Conservation (phyloP, 2,888 invertebrate species). For the Mesorhabditis belari region DNA sequence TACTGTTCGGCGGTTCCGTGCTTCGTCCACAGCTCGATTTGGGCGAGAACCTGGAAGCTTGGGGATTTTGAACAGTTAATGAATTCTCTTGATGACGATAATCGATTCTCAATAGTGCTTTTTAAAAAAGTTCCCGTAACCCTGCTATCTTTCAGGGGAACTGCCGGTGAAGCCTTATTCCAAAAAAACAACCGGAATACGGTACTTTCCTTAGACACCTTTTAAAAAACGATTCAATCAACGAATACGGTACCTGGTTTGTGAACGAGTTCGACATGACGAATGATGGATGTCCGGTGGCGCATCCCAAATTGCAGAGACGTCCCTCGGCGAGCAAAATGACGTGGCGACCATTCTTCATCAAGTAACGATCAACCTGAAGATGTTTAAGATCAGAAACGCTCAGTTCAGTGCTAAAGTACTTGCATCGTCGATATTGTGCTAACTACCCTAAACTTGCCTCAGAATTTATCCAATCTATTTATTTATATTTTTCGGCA, state of each 20-base stretch:
- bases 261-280: conserved; percentile 99
- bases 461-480: no score
- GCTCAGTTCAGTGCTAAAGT: no score
- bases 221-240: neutral
- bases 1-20: conserved; percentile 63
- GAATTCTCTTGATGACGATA: no score
- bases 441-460: no score
- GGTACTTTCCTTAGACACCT: no score
- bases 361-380: conserved; percentile 75
- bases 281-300: conserved; percentile 95
- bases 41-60: conserved; percentile 63
- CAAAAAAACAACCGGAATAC: no score
- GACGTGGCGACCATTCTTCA: conserved; percentile 82
- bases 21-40: conserved; percentile 95
- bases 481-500: no score
- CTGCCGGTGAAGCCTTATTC: neutral
- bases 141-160: neutral
- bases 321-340: conserved; percentile 92
- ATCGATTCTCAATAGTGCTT: no score
- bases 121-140: neutral
- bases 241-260: conserved; percentile 75
- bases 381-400: conserved; percentile 5
- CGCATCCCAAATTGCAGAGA: conserved; percentile 94
- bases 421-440: no score
- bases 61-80: no score